Evolutionary conservation across 2,888 invertebrate genomes (phyloP).

Genomic region (Hedya salicella): DNA sequence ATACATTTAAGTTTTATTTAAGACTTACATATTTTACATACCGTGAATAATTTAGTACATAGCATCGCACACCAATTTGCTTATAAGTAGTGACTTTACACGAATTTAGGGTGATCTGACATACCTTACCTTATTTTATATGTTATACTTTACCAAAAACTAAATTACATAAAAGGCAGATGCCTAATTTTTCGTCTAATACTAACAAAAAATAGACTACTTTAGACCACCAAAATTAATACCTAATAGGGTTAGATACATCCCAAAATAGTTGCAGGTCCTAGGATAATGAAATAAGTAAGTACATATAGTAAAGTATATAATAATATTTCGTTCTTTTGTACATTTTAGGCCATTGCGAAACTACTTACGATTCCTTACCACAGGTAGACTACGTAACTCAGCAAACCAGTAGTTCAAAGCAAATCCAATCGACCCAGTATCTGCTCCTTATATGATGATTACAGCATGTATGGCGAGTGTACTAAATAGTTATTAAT

Average conservation of each 20-base stretch:
- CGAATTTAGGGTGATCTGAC: constrained; percentile 5
- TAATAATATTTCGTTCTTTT: constrained; percentile 46
- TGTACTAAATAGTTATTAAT: not conserved
- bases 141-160: constrained; percentile 24
- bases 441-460: constrained; percentile 41
- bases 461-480: constrained; percentile 22
- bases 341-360: constrained; percentile 64
- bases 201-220: constrained; percentile 10
- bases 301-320: constrained; percentile 40
- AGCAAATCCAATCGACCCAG: constrained; percentile 45
- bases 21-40: constrained; percentile 60
- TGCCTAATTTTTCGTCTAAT: constrained; percentile 6
- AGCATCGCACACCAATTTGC: constrained; percentile 49
- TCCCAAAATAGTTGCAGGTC: constrained; percentile 43
- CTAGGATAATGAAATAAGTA: constrained; percentile 45
- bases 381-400: constrained; percentile 43
- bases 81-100: constrained; percentile 41
- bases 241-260: constrained; percentile 4
- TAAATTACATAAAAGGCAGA: constrained; percentile 29
- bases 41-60: constrained; percentile 49
- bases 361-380: constrained; percentile 63
- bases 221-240: constrained; percentile 2
- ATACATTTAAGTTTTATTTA: constrained; percentile 61
- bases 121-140: constrained; percentile 20
- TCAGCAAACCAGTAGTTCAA: constrained; percentile 49